Conservation (phyloP, 2,888 invertebrate species). For the Galerucella nymphaeae region DNA sequence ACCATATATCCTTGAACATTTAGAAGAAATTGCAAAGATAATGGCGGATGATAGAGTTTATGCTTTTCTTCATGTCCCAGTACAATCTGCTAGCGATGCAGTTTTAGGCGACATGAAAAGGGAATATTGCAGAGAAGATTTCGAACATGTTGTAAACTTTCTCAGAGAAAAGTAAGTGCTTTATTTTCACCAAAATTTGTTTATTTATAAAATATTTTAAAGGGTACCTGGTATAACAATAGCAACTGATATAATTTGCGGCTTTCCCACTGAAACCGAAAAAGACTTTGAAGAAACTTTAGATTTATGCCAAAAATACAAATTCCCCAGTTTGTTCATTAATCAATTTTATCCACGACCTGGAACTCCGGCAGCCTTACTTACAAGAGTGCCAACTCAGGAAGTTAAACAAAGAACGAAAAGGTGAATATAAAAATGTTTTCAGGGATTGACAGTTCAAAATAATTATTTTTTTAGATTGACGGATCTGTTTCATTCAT, state of each 20-base stretch:
- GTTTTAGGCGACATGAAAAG: conserved; percentile 96
- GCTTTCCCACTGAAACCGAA: conserved; percentile 96
- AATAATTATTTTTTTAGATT: conserved; percentile 60
- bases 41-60: conserved; percentile 91
- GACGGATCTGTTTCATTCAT: conserved; percentile 90
- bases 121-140: conserved; percentile 91
- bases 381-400: conserved; percentile 85
- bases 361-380: conserved; percentile 94
- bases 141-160: conserved; percentile 88
- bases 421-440: conserved; percentile 50
- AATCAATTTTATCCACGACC: conserved; percentile 98
- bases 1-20: conserved; percentile 95
- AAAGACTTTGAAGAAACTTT: conserved; percentile 90
- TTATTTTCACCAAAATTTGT: background rate
- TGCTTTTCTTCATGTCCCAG: conserved; percentile 96
- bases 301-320: conserved; percentile 83
- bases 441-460: too few relatives aligned
- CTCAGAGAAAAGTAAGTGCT: conserved; percentile 73
- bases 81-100: conserved; percentile 96
- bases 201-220: conserved; percentile 58
- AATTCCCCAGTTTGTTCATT: conserved; percentile 94
- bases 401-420: conserved; percentile 93
- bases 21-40: conserved; percentile 89
- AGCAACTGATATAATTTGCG: conserved; percentile 98
- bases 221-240: conserved; percentile 90